Evolutionary conservation across 1,140 invertebrate genomes (phyloP), one percentile per base, ranked within the genome.

Genomic region (Anagrus nilaparvatae): DNA sequence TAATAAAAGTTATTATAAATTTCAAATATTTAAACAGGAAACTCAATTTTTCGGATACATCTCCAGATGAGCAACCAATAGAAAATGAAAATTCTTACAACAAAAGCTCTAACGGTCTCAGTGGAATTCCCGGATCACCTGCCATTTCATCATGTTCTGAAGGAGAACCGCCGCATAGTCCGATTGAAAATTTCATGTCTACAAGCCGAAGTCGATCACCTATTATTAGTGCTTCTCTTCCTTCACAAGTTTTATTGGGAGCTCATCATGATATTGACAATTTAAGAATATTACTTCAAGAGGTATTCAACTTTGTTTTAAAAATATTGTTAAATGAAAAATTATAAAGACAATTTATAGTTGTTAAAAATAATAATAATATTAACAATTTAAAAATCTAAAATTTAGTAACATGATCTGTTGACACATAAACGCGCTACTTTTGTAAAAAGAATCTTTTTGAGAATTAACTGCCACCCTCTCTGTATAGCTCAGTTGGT

Each of bases 81-180:
- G 44, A 37, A n/a, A 60, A 66, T 7, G 60, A 65, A 5, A 46
- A 55, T 31, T 49, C 54, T 8, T 56, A 12, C 10, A 14, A 24
- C 2, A 4, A 24, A 27, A 25, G 16, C 20, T 1, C 9, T 10
- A 6, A 6, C 14, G 44, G 55, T 5, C 48, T 58, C 9, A 52
- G 54, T 14, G 59, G 56, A 9, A 63, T 59, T 19, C 58, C 63
- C 3, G 62, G 63, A 24, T 67, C 65, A 17, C 65, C 63, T 1
- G 55, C 62, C 6, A 60, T 65, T 54, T 65, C 63, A n/a, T 65
- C 63, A 3, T 65, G 63, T 43, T 66, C 65, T 0, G 65, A 66
- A 31, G 60, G 63, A 3, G 63, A 67, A 47, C 61, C 62, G 30
- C 53, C 63, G 12, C 60, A 63, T 3, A 67, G 62, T 47, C 63